These are phyloP conservation scores for Leptinotarsa undecemlineata DNA, from an alignment of 1,140 invertebrate genomes.

Conservation along the genomic window DNA sequence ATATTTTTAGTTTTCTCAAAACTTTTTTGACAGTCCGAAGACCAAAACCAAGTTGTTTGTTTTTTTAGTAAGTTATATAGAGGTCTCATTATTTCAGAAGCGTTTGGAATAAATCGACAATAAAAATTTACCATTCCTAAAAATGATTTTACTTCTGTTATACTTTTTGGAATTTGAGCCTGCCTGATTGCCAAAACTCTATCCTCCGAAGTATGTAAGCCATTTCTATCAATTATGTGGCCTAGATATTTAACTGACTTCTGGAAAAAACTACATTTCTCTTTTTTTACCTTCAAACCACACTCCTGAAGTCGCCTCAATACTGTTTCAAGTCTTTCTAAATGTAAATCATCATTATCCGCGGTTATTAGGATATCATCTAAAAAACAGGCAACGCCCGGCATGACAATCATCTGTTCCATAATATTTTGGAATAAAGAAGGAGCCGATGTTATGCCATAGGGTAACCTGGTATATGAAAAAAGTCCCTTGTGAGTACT, in stretches of 20 bases:
- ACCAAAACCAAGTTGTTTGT: slow-evolving; percentile 38
- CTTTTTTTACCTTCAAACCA: slow-evolving; percentile 40
- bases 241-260: slow-evolving; percentile 38
- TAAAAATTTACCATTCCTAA: slow-evolving; percentile 51
- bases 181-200: slow-evolving; percentile 19
- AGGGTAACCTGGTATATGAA: slow-evolving; percentile 1
- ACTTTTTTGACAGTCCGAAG: slow-evolving; percentile 36
- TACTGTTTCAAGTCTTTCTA: slow-evolving; percentile 34
- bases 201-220: slow-evolving; percentile 45
- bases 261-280: slow-evolving; percentile 40
- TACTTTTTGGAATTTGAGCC: not conserved
- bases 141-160: slow-evolving; percentile 43
- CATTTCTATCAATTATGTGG: slow-evolving; percentile 44
- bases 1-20: slow-evolving; percentile 45
- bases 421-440: slow-evolving; percentile 18
- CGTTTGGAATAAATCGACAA: slow-evolving; percentile 46
- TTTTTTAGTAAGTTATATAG: slow-evolving; percentile 45
- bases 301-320: slow-evolving; percentile 35
- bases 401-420: slow-evolving; percentile 31
- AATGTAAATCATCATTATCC: slow-evolving; percentile 37
- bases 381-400: slow-evolving; percentile 23
- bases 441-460: not conserved
- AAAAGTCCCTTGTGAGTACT: slow-evolving; percentile 12
- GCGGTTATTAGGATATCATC: slow-evolving; percentile 45
- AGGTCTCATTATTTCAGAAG: slow-evolving; percentile 30